These are phyloP conservation scores for Musca domestica DNA, from an alignment of 1,140 invertebrate species.

Conservation along the genomic window DNA sequence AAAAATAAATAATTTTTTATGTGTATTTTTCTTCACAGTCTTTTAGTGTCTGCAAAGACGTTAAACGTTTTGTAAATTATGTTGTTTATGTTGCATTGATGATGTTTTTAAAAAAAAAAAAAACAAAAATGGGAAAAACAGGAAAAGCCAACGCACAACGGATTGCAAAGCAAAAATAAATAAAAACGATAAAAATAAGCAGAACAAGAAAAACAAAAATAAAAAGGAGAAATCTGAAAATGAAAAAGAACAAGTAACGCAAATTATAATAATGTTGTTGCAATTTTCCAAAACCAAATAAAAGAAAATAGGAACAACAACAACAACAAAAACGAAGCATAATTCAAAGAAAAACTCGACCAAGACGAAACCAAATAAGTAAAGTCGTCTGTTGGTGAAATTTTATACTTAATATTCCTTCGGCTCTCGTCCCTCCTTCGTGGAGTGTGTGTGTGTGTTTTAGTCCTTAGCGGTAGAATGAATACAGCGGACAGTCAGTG, in stretches of 20 bases:
- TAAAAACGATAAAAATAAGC: neutral
- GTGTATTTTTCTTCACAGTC: neutral
- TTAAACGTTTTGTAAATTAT: constrained; percentile 23
- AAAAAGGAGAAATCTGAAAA: neutral
- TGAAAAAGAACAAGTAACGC: no score
- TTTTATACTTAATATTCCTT: neutral
- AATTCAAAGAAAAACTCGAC: no score
- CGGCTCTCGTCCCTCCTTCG: no score
- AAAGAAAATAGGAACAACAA: neutral
- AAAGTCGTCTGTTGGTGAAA: constrained; percentile 18
- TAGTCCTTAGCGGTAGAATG: no score
- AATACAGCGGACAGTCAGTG: no score
- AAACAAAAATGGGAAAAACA: neutral
- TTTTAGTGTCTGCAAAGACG: constrained; percentile 10
- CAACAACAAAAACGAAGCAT: neutral
- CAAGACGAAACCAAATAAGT: neutral
- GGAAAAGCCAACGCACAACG: no score
- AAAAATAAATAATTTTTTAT: neutral
- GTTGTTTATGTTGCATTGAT: constrained; percentile 20
- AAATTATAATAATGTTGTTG: constrained; percentile 23
- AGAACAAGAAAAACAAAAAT: neutral
- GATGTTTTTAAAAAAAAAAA: neutral
- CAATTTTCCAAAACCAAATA: neutral
- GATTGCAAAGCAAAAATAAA: neutral
- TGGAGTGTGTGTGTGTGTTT: no score